A percentile compares a stretch with the other conserved stretches of the same genome.
phyloP scores from a whole-genome alignment of 1,140 invertebrate species.

The Phthorimaea operculella region DNA sequence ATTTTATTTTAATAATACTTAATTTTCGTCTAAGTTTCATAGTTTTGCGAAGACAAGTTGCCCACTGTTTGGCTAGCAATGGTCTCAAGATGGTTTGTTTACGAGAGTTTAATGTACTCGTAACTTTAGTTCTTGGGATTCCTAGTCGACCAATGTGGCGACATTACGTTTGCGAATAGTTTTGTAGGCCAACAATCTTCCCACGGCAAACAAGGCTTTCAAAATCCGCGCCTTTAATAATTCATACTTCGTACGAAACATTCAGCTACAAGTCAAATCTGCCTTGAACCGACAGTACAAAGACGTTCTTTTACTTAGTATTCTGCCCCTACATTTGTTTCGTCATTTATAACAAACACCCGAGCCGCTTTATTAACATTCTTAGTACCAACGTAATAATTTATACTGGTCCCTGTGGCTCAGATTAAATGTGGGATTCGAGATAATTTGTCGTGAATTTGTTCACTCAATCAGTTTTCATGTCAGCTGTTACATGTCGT shows the following conservation, averaged over 20 bases:
- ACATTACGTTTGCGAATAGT: neutral
- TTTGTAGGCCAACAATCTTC: too few species aligned
- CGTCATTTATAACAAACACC: slow-evolving; percentile 63
- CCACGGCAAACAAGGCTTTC: too few species aligned
- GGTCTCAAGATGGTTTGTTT: slow-evolving; percentile 33
- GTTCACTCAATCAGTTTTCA: neutral
- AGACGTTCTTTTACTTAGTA: slow-evolving; percentile 36
- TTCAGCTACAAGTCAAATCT: neutral
- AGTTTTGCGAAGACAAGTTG: too few species aligned
- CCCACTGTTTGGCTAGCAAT: slow-evolving; percentile 12
- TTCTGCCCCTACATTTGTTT: slow-evolving; percentile 62
- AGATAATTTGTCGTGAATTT: slow-evolving; percentile 14
- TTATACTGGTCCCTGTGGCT: slow-evolving; percentile 45
- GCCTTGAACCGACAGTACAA: slow-evolving; percentile 1
- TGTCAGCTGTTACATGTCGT: slow-evolving; percentile 1
- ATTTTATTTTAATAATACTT: too few species aligned
- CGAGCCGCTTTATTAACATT: slow-evolving; percentile 60
- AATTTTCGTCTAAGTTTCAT: too few species aligned
- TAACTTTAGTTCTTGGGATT: slow-evolving; percentile 16
- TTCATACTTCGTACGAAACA: neutral
- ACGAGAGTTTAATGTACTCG: slow-evolving; percentile 45
- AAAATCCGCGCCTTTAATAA: too few species aligned
- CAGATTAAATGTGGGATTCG: slow-evolving; percentile 45
- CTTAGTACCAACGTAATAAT: slow-evolving; percentile 52
- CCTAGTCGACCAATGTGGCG: neutral